Base-by-base conservation (phyloP, 2,888 invertebrate genomes). In the Punctoribates punctum region DNA sequence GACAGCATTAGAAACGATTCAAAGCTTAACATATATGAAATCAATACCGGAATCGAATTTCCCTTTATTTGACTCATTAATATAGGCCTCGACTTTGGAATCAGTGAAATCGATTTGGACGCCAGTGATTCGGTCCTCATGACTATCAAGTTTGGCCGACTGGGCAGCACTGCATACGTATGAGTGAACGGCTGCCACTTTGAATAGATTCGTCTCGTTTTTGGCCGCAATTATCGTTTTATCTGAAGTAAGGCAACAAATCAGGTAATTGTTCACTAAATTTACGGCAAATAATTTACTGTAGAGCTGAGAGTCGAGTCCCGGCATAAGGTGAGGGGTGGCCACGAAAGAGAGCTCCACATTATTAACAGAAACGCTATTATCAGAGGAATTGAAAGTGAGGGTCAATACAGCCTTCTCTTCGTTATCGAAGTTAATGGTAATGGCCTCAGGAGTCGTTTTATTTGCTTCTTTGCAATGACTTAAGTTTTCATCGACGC, bases 141-240 rank as follows among this genome's bases (percentile, higher is more conserved):
- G 82, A 9, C 86, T 87, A 81, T 90, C 84, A 82, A 88, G 87
- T 48, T 91, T 83, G 17, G 82, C 83, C 79, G 90, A 88, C 73
- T 86, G 82, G 73, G 88, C 86, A 42, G 86, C 83, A 13, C 17
- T 34, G 85, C 92, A 93, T 81, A 89, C 89, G 85, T 92, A 93
- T 0, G 93, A 93, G 81, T 89, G 88, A 60, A 86, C 85, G 51
- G 88, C 80, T 0, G 89, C 88, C 0, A 88, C 88, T 79, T 83
- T 82, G 84, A 91, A 91, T 42, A 72, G 72, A 23, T 2, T 46
- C 23, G 25, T 4, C 9, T 72, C 25, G 11, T 2, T n/a, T 46
- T 46, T 17, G 23, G 42, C 15, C 1, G 48, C 72, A 25, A 5
- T 72, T 38, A 72, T 11, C 0, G 20, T 4, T 42, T n/a, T 8